Evolutionary conservation across 1,140 invertebrate species (phyloP), one percentile per base, ranked within the genome.

Genomic region (Lanistes nyassanus): DNA sequence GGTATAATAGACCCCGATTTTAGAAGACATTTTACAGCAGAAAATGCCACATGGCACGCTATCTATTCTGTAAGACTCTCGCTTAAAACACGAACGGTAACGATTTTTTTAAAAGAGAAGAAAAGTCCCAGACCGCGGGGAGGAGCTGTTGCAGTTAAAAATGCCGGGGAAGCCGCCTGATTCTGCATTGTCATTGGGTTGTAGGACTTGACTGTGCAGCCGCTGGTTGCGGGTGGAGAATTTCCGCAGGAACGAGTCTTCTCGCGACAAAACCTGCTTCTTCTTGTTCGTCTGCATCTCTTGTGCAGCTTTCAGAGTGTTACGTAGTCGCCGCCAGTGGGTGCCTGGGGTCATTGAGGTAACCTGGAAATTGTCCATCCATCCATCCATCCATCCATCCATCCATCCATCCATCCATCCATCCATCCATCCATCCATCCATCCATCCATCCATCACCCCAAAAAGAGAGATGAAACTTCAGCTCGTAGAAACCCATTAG

Each of bases 171-270:
- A 55, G 34, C 76, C 51, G 29, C 69, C 55, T 60, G 74, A 70
- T 3, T 76, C 66, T 13, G 69, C 55, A 56, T 80, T 68, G 31
- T 82, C 79, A 64, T 47, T 55, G 56, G 19, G 42, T 3, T 47
- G 42, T 16, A 79, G 76, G 23, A 39, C 34, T 11, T 68, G 67
- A 16, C 31, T 70, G 3, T 82, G 71, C 0, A 67, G 68, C 23
- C 79, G 77, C 16, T 81, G 83, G 87, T 97, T 96, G 71, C 96
- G 90, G 0, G 96, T 97, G 16, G 96, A 97, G 90, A 98, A 98
- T 78, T 96, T 91, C 87, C 97, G 96, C 76, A 98, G 90, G 86
- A 98, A 98, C 0, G 96, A 98, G 86, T 98, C 96, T 90, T 98
- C 96, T 66, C 96, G 92, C 85, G 97, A 95, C 78, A 98, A 90